A percentile compares a stretch with the other conserved stretches of the same genome.
Evolutionary conservation across 2,888 invertebrate species (phyloP).

Genomic region (Phalera bucephala): DNA sequence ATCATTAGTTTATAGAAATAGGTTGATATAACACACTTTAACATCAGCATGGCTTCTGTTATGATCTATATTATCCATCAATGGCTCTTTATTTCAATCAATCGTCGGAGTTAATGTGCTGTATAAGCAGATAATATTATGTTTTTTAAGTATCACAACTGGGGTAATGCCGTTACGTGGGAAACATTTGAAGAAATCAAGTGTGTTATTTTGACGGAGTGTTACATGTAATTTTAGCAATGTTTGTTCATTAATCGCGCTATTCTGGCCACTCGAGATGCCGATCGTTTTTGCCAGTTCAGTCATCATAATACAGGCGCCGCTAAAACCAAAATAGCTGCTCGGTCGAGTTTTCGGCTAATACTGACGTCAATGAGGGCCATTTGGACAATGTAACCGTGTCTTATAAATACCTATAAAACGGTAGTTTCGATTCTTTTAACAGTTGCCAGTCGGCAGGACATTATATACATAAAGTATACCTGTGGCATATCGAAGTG

Average conservation of each 20-base stretch:
- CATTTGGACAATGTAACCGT: conserved; percentile 61
- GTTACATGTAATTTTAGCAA: conserved; percentile 30
- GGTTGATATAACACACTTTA: neutral
- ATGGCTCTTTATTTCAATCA: conserved; percentile 21
- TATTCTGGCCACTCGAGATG: conserved; percentile 55
- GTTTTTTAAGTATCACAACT: conserved; percentile 17
- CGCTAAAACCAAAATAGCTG: conserved; percentile 59
- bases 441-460: neutral
- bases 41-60: neutral
- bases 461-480: neutral
- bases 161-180: conserved; percentile 25
- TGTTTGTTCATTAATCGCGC: conserved; percentile 43
- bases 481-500: conserved; percentile 4
- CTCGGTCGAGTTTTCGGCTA: conserved; percentile 59
- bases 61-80: conserved; percentile 12
- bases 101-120: conserved; percentile 12
- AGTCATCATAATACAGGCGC: conserved; percentile 61
- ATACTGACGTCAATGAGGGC: conserved; percentile 64
- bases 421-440: conserved; percentile 4
- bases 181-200: conserved; percentile 22
- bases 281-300: conserved; percentile 60
- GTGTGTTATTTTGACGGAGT: conserved; percentile 15
- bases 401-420: conserved; percentile 10
- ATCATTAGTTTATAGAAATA: neutral
- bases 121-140: conserved; percentile 1